Base-by-base conservation (phyloP, 1,140 invertebrate genomes). In the Drosophila pectinifera region DNA sequence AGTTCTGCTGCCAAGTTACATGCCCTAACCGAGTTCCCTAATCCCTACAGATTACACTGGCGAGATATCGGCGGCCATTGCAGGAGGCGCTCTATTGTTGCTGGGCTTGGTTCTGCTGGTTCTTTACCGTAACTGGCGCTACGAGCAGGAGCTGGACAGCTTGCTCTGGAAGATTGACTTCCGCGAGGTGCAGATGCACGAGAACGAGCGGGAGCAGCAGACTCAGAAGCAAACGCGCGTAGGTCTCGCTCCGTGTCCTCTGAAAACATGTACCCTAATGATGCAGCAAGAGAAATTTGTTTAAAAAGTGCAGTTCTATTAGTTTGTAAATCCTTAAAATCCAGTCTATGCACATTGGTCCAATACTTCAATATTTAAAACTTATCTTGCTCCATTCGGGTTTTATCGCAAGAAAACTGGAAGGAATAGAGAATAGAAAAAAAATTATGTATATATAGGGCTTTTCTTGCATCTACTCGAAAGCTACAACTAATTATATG, bases 161-260 rank as follows among this genome's bases (percentile, higher is more conserved):
- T 93, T 99, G 18, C 93, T 99, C 1, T 99, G 98, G 98, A 98
- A 98, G 93, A 96, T 99, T 22, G 98, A 99, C 92, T 98, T 96
- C 92, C 95, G 96, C 68, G 98, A 99, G 73, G 96, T 97, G 51
- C 95, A 96, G 90, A 93, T 95, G 58, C 94, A 94, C 63, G 94
- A 95, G 39, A 92, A 81, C 58, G 94, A 95, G 20, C 79, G 89
- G 42, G 92, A 92, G 26, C 73, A 77, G 13, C 75, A 88, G 14
- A 78, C 78, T 41, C 91, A 92, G 39, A 92, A 92, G 53, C 88
- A 90, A 69, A 92, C 94, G 88, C 94, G 94, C 92, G 93, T 93
- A 89, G 85, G 84, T 78, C 39, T 38, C 7, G 6, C 16, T 59
- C 1, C 22, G n/a, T 56, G 54, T 18, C 26, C 20, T n/a, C 20